phyloP scores from a whole-genome alignment of 2,888 invertebrate genomes.

The Phrixothrix hirtus region DNA sequence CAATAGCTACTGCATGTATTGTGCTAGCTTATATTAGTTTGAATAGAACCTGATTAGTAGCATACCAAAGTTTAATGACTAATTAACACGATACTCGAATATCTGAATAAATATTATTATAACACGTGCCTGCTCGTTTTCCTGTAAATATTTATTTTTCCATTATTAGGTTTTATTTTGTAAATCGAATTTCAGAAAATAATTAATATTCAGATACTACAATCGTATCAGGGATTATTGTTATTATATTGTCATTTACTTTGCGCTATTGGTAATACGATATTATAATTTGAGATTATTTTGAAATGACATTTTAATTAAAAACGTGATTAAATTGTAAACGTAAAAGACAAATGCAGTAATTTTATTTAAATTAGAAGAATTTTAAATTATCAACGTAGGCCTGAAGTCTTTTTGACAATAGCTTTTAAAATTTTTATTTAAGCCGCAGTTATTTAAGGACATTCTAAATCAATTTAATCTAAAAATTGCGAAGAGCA shows the following conservation, averaged over 20 bases:
- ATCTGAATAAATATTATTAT: neutral
- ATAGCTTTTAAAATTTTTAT: no score
- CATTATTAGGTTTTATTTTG: no score
- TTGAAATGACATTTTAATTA: neutral
- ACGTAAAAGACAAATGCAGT: no score
- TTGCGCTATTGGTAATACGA: neutral
- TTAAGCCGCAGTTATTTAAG: no score
- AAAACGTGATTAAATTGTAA: neutral
- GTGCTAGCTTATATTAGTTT: conserved; percentile 9
- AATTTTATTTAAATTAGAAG: no score
- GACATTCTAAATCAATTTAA: no score
- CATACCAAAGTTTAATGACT: conserved; percentile 10
- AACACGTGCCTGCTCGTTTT: neutral
- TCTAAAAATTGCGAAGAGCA: no score
- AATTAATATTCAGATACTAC: neutral
- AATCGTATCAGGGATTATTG: neutral
- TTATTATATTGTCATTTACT: neutral
- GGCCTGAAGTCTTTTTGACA: no score
- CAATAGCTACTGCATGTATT: conserved; percentile 17
- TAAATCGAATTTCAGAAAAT: no score
- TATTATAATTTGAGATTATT: neutral
- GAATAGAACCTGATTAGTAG: conserved; percentile 19
- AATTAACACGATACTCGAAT: conserved; percentile 12
- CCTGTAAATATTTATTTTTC: neutral
- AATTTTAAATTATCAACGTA: no score